Evolutionary conservation across 2,113 vertebrate species (phyloP).

Genomic region (Heterochromis multidens): DNA sequence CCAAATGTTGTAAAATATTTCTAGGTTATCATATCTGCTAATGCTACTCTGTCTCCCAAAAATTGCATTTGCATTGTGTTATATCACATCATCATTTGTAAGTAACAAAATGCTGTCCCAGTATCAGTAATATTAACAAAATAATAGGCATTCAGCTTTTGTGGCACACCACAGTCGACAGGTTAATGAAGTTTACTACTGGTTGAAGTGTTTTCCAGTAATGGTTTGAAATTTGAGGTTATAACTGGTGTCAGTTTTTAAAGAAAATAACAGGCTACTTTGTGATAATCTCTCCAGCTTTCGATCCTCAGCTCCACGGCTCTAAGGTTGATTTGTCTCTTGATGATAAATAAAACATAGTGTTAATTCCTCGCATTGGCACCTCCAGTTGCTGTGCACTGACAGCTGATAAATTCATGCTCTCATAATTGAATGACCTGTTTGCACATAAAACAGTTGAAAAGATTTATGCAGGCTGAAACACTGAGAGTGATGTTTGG

Average conservation of each 20-base stretch:
- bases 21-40: too few species aligned
- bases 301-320: background rate
- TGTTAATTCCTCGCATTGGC: background rate
- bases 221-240: background rate
- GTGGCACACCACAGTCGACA: background rate
- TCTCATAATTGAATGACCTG: slow-evolving; percentile 45
- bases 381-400: background rate
- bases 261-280: background rate
- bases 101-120: background rate
- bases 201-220: background rate
- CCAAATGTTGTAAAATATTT: too few species aligned
- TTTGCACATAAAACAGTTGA: slow-evolving; percentile 41
- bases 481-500: slow-evolving; percentile 24
- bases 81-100: background rate
- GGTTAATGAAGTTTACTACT: background rate
- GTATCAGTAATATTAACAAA: background rate
- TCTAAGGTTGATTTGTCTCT: background rate
- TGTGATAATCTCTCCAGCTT: fast-evolving
- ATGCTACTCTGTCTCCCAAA: background rate
- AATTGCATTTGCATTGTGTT: too few species aligned
- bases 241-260: background rate
- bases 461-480: slow-evolving; percentile 38
- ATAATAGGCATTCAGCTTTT: background rate
- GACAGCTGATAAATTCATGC: slow-evolving; percentile 58
- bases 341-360: background rate